These are phyloP conservation scores for Sycophaga agraensis DNA, from an alignment of 1,140 invertebrate genomes.

Conservation along the genomic window DNA sequence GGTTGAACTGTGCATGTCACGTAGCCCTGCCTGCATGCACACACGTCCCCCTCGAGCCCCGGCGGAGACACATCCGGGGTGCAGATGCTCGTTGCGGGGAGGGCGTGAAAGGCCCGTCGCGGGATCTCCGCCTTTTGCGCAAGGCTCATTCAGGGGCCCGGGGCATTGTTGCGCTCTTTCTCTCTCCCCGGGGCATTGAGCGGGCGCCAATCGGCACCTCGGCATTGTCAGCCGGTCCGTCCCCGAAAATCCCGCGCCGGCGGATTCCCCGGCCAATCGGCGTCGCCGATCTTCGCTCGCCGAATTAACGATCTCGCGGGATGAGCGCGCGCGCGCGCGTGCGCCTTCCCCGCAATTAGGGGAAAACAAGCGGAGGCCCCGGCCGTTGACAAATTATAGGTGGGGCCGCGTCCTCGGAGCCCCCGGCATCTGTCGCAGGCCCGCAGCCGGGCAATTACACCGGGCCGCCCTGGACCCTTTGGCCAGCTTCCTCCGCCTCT, in stretches of 20 bases:
- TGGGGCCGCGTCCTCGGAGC: too few relatives aligned
- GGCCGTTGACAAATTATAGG: too few relatives aligned
- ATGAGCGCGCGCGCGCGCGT: neutral
- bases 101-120: constrained; percentile 53
- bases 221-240: neutral
- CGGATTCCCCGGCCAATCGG: constrained; percentile 28
- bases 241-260: constrained; percentile 16
- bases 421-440: too few relatives aligned
- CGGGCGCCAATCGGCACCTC: neutral
- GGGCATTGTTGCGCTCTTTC: constrained; percentile 20
- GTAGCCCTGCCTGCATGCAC: neutral
- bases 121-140: constrained; percentile 39
- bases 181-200: constrained; percentile 26
- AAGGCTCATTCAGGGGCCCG: constrained; percentile 37
- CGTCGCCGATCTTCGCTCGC: too few relatives aligned
- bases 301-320: too few relatives aligned
- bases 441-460: too few relatives aligned
- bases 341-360: neutral
- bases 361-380: too few relatives aligned
- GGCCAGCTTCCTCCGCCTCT: too few relatives aligned
- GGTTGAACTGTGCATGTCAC: neutral
- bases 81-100: constrained; percentile 23
- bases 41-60: neutral
- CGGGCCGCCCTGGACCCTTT: too few relatives aligned
- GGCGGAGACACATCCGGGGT: constrained; percentile 13